Percentiles rank a stretch among this genome's conserved stretches.
These are phyloP conservation scores for Drosophila rellima DNA, from an alignment of 2,888 invertebrate species.

Conservation along the genomic window DNA sequence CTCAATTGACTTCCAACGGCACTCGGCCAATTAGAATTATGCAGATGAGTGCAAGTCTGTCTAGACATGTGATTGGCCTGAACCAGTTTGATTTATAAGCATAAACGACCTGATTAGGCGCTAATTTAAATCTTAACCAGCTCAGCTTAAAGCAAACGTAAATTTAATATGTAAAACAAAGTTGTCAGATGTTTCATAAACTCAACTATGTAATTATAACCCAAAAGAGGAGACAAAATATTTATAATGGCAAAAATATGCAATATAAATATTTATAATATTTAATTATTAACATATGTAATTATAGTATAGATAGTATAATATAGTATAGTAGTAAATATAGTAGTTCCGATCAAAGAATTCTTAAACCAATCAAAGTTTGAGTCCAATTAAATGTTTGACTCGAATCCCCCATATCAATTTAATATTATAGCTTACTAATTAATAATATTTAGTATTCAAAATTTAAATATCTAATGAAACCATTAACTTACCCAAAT, in stretches of 20 bases:
- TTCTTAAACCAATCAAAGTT: no score
- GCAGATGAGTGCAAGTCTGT: conserved; percentile 69
- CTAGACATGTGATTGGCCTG: conserved; percentile 67
- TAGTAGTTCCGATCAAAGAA: no score
- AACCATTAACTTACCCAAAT: background rate
- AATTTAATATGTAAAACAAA: background rate
- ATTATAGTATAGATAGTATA: no score
- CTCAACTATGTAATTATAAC: background rate
- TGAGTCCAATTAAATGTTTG: no score
- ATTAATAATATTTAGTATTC: background rate
- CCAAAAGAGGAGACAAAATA: background rate
- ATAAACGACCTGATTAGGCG: conserved; percentile 37
- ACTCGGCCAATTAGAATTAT: conserved; percentile 64
- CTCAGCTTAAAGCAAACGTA: conserved; percentile 7
- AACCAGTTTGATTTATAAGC: conserved; percentile 51
- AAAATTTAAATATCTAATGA: background rate
- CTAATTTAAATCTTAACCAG: conserved; percentile 18
- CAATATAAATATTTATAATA: background rate
- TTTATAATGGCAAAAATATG: background rate
- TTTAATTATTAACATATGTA: no score
- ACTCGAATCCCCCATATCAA: no score
- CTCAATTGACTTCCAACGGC: conserved; percentile 44
- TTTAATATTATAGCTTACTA: no score
- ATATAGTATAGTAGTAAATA: no score
- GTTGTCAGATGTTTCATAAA: background rate